Evolutionary conservation across 1,140 invertebrate species (phyloP), one percentile per base, ranked within the genome.

Genomic region (Trichogramma pretiosum): DNA sequence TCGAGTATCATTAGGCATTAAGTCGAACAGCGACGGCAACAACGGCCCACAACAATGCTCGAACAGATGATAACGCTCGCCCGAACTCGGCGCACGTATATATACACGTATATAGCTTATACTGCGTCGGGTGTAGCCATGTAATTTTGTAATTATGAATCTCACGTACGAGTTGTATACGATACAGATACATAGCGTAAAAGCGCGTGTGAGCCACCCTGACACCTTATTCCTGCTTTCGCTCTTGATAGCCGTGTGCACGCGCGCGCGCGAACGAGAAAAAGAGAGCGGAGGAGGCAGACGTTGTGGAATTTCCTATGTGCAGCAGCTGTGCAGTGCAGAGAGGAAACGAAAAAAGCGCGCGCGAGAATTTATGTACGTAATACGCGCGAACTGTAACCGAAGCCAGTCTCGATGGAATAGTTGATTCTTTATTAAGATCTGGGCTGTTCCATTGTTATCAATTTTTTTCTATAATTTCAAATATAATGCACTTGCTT

Each of bases 111-210:
- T n/a, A n/a, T n/a, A n/a, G n/a, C n/a, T n/a, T n/a, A n/a, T n/a
- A n/a, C n/a, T n/a, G n/a, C n/a, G n/a, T n/a, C n/a, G n/a, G 24
- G 11, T 5, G 24, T 7, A 28, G 11, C 24, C 11, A 5, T 47
- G 45, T 52, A 47, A 52, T 52, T 52, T 47, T n/a, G 50, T 47
- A 52, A 52, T 52, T 52, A 52, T 52, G 17, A 47, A 47, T 52
- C 45, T 52, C 45, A 47, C 38, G 34, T 47, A 40, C 22, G 9
- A 13, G 13, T 16, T 16, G 18, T 28, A 11, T 28, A 28, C 11
- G 24, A 7, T 28, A n/a, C n/a, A n/a, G n/a, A n/a, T n/a, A n/a
- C 35, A 21, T 13, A 21, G 14, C 14, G 28, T 14, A 32, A 5
- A 28, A 7, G 48, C 33, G 39, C 34, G 39, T 33, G 33, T 23